Percentiles rank a stretch among this genome's conserved stretches.
Evolutionary conservation across 2,113 vertebrate species (phyloP).

Genomic region (Dendrocopos noguchii): DNA sequence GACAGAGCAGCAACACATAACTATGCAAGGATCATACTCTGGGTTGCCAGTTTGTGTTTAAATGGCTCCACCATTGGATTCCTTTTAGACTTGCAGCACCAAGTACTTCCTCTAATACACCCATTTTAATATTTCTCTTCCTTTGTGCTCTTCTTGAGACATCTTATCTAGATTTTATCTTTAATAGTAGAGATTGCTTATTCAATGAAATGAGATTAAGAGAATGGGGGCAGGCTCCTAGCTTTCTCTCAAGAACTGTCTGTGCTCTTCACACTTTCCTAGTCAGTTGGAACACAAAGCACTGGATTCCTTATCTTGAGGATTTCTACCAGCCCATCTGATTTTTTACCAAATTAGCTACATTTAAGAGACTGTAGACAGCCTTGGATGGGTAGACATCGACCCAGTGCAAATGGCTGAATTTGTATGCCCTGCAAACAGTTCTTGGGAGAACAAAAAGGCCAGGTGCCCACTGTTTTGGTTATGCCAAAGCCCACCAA

Average conservation of each 20-base stretch:
- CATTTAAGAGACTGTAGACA: not conserved
- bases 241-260: not conserved
- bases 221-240: not conserved
- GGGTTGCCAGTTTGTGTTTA: not conserved
- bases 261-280: not conserved
- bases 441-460: not conserved
- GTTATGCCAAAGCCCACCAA: not conserved
- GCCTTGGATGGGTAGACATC: not conserved
- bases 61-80: not conserved
- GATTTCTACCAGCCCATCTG: not conserved
- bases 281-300: not conserved
- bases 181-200: not conserved
- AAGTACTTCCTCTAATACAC: not conserved
- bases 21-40: not conserved
- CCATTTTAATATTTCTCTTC: not conserved
- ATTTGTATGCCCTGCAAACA: not conserved
- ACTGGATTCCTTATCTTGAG: not conserved
- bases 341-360: not conserved
- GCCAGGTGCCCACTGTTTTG: not conserved
- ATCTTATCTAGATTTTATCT: not conserved
- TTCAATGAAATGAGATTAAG: not conserved
- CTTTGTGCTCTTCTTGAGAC: not conserved
- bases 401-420: not conserved
- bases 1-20: fast-evolving
- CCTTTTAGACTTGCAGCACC: not conserved